Base-by-base conservation (phyloP, 2,888 invertebrate species). In the Andrena bicolor region DNA sequence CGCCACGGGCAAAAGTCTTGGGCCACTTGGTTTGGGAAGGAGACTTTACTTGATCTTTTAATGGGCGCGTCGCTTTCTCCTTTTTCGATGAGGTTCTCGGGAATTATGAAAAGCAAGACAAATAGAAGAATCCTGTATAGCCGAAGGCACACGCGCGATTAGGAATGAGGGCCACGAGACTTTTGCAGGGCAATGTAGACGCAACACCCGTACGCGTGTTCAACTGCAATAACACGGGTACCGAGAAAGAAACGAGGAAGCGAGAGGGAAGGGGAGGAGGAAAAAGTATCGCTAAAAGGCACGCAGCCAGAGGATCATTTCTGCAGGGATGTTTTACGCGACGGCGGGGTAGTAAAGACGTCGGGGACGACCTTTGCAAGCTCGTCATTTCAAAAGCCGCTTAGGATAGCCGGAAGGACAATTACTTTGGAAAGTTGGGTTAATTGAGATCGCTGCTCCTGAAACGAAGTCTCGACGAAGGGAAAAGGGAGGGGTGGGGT, bases 271-370 rank as follows among this genome's bases (percentile, higher is more conserved):
- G 20, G 26, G 63, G 58, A 23, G 32, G 28, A 28, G 10, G 64
- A 49, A 65, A 76, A 74, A 68, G 63, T 60, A 66, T 58, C 16
- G 70, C 51, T 61, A 66, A 63, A 51, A 63, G 49, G 65, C 66
- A 64, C 58, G 71, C 73, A 26, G 53, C 78, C 26, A 49, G 20
- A 60, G 48, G 66, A 71, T 87, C 71, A 73, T 80, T 80, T 64
- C 74, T 41, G 70, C 41, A 35, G 75, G 68, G 76, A 73, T 76
- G 71, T 87, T 87, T 85, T 80, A 81, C 83, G 86, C 86, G 74
- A 63, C 70, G 65, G 13, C 32, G 35, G 16, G 77, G 41, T 49
- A 76, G 84, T 83, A 86, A 86, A 80, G 73, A 74, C 65, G 64
- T 78, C 78, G 28, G 23, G 30, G 10, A 16, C 32, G 70, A 73